Percentiles rank a stretch among this genome's conserved stretches.
Conservation (phyloP, 1,140 invertebrate genomes). For the Battus philenor region DNA sequence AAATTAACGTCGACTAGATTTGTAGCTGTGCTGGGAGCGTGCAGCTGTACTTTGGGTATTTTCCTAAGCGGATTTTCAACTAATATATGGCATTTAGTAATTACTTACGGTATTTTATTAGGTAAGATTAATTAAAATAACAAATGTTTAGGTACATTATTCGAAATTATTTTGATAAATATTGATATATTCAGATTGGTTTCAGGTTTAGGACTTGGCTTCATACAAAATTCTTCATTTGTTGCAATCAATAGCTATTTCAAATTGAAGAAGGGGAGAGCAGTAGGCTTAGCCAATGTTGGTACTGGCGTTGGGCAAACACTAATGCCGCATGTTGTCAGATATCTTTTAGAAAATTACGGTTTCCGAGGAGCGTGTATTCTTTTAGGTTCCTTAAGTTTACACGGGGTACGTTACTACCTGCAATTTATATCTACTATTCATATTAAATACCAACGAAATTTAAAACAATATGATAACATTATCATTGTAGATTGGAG, state of each 20-base stretch:
- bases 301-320: constrained; percentile 85
- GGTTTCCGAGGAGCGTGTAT: constrained; percentile 77
- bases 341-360: constrained; percentile 77
- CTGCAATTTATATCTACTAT: neutral
- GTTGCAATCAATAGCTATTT: constrained; percentile 86
- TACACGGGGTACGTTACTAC: constrained; percentile 74
- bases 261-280: constrained; percentile 78
- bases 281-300: constrained; percentile 82
- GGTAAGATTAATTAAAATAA: constrained; percentile 67
- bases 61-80: constrained; percentile 79
- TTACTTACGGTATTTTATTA: constrained; percentile 81
- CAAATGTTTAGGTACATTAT: neutral
- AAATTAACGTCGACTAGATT: constrained; percentile 79
- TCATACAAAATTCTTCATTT: constrained; percentile 82
- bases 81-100: constrained; percentile 79
- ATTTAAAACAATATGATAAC: neutral
- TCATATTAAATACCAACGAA: neutral
- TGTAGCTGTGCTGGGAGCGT: constrained; percentile 78
- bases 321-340: constrained; percentile 82
- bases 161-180: no score
- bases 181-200: no score
- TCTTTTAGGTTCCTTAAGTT: constrained; percentile 78
- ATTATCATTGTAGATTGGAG: constrained; percentile 45
- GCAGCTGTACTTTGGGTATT: constrained; percentile 78
- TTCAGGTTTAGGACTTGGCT: constrained; percentile 80